Percentiles rank a stretch among this genome's conserved stretches.
Evolutionary conservation across 2,797 vertebrate genomes (phyloP).

Genomic region (Decapterus maruadsi): DNA sequence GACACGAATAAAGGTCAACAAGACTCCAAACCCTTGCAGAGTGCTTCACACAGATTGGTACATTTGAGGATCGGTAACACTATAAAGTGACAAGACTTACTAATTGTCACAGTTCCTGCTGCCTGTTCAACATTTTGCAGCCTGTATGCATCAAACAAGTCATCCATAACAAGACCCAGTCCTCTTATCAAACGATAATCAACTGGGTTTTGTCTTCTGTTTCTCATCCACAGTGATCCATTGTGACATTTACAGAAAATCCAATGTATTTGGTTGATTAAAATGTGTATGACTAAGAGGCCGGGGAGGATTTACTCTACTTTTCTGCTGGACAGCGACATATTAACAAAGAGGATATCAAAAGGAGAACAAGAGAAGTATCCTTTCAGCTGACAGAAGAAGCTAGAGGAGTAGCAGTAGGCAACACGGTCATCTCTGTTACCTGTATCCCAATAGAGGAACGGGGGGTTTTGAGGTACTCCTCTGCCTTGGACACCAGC

Average conservation of each 20-base stretch:
- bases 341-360: constrained; percentile 13
- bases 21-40: constrained; percentile 25
- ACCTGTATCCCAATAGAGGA: constrained; percentile 99
- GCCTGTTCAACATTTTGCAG: constrained; percentile 2
- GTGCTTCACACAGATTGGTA: constrained; percentile 26
- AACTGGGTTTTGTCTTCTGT: background rate
- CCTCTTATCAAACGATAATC: background rate
- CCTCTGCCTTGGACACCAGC: constrained; percentile 93
- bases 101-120: constrained; percentile 9
- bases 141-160: background rate
- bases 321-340: background rate
- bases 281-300: background rate
- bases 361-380: constrained; percentile 6
- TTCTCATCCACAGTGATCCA: background rate
- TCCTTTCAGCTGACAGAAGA: constrained; percentile 10
- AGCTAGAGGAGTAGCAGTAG: background rate
- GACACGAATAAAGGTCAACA: constrained; percentile 49
- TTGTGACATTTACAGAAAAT: background rate
- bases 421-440: constrained; percentile 34
- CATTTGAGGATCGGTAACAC: constrained; percentile 15
- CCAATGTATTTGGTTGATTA: background rate
- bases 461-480: constrained; percentile 93
- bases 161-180: background rate
- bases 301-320: constrained; percentile 1
- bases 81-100: constrained; percentile 1